Evolutionary conservation across 1,140 invertebrate genomes (phyloP).

Genomic region (Parasteatoda tepidariorum): DNA sequence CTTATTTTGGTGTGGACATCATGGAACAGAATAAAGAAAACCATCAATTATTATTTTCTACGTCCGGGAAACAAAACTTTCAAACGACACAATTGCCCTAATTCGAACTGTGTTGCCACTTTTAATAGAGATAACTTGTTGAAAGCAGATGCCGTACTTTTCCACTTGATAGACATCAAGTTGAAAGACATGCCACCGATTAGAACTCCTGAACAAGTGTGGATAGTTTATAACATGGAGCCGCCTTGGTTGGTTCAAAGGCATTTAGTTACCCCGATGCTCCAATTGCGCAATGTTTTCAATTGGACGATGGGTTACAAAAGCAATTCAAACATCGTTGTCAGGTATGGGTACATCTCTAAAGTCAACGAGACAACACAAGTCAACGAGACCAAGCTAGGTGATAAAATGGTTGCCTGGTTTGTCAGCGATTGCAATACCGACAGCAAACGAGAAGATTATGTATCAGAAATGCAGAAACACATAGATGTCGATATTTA

Average conservation of each 20-base stretch:
- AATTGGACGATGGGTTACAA: conserved; percentile 72
- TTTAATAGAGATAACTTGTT: conserved; percentile 13
- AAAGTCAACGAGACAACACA: background rate
- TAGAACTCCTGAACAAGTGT: conserved; percentile 54
- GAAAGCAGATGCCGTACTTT: conserved; percentile 62
- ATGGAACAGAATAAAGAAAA: conserved; percentile 47
- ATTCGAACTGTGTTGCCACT: conserved; percentile 34
- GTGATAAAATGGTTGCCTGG: conserved; percentile 71
- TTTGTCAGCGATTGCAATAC: conserved; percentile 76
- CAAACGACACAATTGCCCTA: conserved; percentile 39
- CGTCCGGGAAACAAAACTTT: conserved; percentile 33
- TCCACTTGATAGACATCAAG: conserved; percentile 61
- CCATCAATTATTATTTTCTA: conserved; percentile 57
- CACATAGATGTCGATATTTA: conserved; percentile 77
- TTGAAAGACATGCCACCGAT: conserved; percentile 45
- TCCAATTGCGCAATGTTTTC: conserved; percentile 64
- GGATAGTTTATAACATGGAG: conserved; percentile 62
- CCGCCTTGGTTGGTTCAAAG: conserved; percentile 40
- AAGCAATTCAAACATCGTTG: conserved; percentile 66
- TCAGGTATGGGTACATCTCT: conserved; percentile 64
- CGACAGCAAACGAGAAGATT: conserved; percentile 71
- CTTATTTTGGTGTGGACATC: conserved; percentile 55
- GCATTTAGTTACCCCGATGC: background rate
- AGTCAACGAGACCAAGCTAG: background rate
- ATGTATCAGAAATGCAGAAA: conserved; percentile 72